Base-by-base conservation (phyloP, 2,888 invertebrate genomes). In the Chrysopilus asiliformis region DNA sequence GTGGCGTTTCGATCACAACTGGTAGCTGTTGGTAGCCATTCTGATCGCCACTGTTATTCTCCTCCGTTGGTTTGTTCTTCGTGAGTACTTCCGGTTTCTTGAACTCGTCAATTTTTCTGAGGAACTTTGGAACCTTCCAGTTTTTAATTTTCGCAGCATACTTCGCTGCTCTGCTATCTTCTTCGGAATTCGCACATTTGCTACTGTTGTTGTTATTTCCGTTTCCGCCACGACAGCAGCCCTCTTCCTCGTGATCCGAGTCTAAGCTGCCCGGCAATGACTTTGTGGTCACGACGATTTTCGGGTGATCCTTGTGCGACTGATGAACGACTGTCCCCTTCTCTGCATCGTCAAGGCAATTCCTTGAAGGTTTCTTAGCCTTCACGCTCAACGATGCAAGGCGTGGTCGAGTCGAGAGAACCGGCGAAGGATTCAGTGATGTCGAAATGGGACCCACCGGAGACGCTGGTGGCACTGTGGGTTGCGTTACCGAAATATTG, bases 191-290 rank as follows among this genome's bases (percentile, higher is more conserved):
- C 64, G 62, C 31, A 68, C 68, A 43, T 68, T 69, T 24, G 59
- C 33, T 24, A 44, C 44, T 15, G 40, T 46, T 55, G 16, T 28
- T 32, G 2, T 10, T 20, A 40, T 66, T 68, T 13, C 64, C 65
- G 7, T 49, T 44, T 24, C 65, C 34, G 20, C 63, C 49, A 61
- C 68, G 41, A 18, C 48, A 47, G 26, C 47, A 49, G 12, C 46
- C 45, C 5, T 75, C 76, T 41, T 71, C 63, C 44, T 79, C 79
- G 27, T 73, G 73, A 42, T 82, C 81, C 1, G 79, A 79, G 52
- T 84, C 83, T 50, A 86, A 65, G 51, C 85, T 84, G 53, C 83
- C 85, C 1, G 86, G 86, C 52, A 86, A 59, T 39, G 85, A 85
- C 53, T 77, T 83, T 33, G 85, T 83, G 59, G 63, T 60, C 6